Conservation (phyloP, 2,113 vertebrate genomes). For the Oreotragus oreotragus region DNA sequence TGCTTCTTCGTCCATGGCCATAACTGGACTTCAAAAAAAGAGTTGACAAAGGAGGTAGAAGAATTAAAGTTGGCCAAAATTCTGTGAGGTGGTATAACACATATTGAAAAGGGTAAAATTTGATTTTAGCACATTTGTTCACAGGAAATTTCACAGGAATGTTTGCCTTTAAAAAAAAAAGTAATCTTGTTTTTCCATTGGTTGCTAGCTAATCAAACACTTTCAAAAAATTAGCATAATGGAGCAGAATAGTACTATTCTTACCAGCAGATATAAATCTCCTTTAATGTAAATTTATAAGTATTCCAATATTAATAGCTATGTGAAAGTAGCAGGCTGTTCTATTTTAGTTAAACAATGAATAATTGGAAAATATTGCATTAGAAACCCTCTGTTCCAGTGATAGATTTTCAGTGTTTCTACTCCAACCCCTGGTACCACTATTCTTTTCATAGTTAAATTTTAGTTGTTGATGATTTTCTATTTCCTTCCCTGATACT, state of each 20-base stretch:
- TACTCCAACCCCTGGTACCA: fast-evolving
- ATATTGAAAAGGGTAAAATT: background rate
- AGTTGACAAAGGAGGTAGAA: background rate
- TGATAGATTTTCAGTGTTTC: background rate
- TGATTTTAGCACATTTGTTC: background rate
- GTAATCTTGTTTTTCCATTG: background rate
- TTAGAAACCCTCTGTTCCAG: background rate
- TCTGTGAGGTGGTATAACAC: background rate
- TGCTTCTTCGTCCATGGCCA: background rate
- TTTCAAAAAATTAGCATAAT: conserved; percentile 3
- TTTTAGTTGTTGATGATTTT: conserved; percentile 8
- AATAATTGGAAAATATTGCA: background rate
- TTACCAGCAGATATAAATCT: background rate
- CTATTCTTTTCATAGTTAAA: conserved; percentile 1
- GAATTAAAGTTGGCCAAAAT: background rate
- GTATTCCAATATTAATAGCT: background rate
- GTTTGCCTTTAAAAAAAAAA: background rate
- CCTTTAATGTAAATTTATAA: background rate
- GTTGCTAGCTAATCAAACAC: background rate
- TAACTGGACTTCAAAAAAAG: background rate
- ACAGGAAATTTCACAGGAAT: background rate
- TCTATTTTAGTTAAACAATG: background rate
- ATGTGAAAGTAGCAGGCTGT: background rate
- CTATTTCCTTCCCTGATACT: background rate
- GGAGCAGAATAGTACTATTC: background rate